Conservation (phyloP, 2,888 invertebrate genomes). For the Invenusta paracnida region DNA sequence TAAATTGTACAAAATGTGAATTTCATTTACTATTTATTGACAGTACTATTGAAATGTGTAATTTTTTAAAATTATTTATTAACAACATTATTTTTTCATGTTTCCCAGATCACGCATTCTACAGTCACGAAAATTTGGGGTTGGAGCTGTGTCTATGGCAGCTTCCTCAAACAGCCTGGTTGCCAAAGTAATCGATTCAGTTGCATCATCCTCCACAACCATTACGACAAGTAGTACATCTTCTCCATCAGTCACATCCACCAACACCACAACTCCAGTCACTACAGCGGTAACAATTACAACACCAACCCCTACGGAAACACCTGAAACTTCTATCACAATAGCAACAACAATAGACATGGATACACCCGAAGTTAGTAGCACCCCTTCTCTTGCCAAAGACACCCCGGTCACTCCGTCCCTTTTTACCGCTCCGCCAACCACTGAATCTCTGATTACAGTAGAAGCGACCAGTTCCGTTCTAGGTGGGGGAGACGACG, state of each 20-base stretch:
- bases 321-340: no score
- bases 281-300: background rate
- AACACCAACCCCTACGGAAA: background rate
- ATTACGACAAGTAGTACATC: no score
- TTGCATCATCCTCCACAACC: no score
- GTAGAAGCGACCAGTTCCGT: slow-evolving; percentile 39
- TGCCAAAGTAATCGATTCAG: no score
- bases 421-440: background rate
- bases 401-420: background rate
- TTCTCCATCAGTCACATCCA: no score
- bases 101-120: background rate
- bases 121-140: background rate
- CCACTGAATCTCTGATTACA: slow-evolving; percentile 44
- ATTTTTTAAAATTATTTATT: no score
- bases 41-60: no score
- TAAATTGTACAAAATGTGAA: no score
- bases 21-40: no score
- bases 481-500: slow-evolving; percentile 47
- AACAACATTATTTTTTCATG: no score
- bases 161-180: background rate
- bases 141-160: no score
- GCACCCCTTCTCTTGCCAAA: background rate
- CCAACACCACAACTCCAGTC: background rate
- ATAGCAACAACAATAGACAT: no score
- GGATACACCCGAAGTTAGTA: background rate